Evolutionary conservation across 2,888 invertebrate species (phyloP), one percentile per base, ranked within the genome.

Genomic region (Endomychus coccineus): DNA sequence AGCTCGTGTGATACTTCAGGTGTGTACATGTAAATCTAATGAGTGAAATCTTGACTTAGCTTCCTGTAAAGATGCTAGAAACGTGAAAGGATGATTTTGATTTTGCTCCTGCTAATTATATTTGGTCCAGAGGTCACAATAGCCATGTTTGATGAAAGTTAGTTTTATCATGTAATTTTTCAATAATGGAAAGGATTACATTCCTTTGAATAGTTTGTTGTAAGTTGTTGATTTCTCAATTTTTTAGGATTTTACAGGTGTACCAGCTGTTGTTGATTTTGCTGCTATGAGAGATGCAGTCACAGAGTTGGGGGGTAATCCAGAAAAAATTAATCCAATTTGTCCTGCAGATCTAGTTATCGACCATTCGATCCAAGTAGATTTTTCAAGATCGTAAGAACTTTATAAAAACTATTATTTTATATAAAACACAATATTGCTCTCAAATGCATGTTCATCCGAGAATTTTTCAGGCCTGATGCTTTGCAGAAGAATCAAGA

Each of bases 201-300:
- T n/a, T n/a, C n/a, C n/a, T n/a, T 3, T 36, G 19, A 16, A 4
- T 17, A 13, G 23, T 42, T 40, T 40, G 10, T 9, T 39, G 32
- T 13, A n/a, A n/a, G n/a, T 39, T 5, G 11, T 22, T 34, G n/a
- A 39, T 23, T 4, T n/a, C 7, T 5, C 29, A 30, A 24, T 32
- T 40, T 43, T 53, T 2, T 61, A 90, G 86, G 90, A 91, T 62
- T 78, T 90, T 46, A 98, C 96, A 9, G 97, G 97, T 2, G 96
- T 98, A 0, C 97, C 97, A 1, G 96, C 95, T 0, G 92, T 98
- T 14, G 97, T 98, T 1, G 97, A 98, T 68, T 92, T 98, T 69
- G 97, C 97, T 9, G 94, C 95, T 1, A 97, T 98, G 97, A 73
- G 97, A 40, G 95, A 96, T 66, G 94, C 95, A 0, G 90, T 98